A percentile compares a stretch with the other conserved stretches of the same genome.
Conservation (phyloP, 2,797 vertebrate species). For the Propithecus deckenii region DNA sequence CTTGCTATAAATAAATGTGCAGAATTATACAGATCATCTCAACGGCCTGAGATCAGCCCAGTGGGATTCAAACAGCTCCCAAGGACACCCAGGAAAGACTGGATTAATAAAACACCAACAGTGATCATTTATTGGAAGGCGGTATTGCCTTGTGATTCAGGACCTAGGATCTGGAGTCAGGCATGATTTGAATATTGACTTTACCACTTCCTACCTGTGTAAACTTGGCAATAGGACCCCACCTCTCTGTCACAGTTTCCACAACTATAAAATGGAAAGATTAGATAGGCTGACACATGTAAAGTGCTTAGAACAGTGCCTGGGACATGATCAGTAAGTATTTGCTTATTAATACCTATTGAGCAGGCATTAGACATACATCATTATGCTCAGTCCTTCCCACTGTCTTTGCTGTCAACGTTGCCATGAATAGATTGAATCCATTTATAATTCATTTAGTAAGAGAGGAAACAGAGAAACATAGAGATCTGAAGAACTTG, state of each 20-base stretch:
- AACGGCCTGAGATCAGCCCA: not conserved
- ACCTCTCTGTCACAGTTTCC: not conserved
- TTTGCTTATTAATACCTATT: not conserved
- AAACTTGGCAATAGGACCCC: not conserved
- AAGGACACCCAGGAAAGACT: not conserved
- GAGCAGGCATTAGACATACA: not conserved
- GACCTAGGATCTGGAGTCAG: not conserved
- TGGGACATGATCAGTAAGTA: accelerated
- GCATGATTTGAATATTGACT: not conserved
- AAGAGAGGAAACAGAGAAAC: not conserved
- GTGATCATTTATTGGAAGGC: not conserved
- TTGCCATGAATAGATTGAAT: not conserved
- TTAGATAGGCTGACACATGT: not conserved
- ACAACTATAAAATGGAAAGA: not conserved
- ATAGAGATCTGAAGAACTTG: not conserved
- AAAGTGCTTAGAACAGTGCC: not conserved
- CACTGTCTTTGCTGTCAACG: not conserved
- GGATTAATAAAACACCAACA: not conserved
- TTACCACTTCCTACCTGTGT: not conserved
- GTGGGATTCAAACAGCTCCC: not conserved
- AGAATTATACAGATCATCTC: not conserved
- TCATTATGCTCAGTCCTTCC: not conserved
- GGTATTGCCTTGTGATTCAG: not conserved
- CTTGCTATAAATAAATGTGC: conserved; percentile 11
- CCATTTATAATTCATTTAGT: not conserved